Percentiles rank a stretch among this genome's conserved stretches.
Evolutionary conservation across 2,797 vertebrate genomes (phyloP).

Genomic region (Hoplostethus atlanticus): DNA sequence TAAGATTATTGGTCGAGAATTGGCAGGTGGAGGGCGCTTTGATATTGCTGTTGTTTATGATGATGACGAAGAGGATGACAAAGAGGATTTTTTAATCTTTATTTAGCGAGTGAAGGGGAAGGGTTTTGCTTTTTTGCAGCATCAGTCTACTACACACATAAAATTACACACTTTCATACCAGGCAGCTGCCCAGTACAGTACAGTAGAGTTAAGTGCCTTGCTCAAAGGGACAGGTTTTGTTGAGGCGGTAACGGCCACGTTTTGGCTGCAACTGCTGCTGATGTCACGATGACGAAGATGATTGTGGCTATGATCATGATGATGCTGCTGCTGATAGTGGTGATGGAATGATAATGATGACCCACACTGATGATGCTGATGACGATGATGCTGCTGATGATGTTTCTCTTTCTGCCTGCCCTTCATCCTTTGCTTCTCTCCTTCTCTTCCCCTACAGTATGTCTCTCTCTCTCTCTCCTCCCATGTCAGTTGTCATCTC

Average conservation of each 20-base stretch:
- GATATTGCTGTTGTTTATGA: conserved; percentile 17
- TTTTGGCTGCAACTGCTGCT: not conserved
- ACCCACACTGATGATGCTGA: not conserved
- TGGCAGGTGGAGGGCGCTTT: conserved; percentile 46
- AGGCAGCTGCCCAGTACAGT: not conserved
- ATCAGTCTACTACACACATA: not conserved
- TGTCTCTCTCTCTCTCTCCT: conserved; percentile 4
- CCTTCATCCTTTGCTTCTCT: not conserved
- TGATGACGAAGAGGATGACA: not conserved
- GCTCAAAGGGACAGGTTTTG: too few relatives aligned
- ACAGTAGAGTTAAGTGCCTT: too few relatives aligned
- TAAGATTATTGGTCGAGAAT: conserved; percentile 50
- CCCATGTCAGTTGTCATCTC: conserved; percentile 17
- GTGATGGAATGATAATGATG: not conserved
- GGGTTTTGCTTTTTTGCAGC: conserved; percentile 9
- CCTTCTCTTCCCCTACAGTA: not conserved
- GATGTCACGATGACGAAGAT: not conserved
- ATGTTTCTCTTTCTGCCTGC: not conserved
- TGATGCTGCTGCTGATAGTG: too few relatives aligned
- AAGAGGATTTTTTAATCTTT: conserved; percentile 20
- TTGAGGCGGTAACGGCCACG: too few relatives aligned
- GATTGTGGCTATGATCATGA: not conserved
- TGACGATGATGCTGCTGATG: not conserved
- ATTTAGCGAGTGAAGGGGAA: not conserved
- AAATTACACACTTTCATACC: not conserved